A percentile compares a stretch with the other conserved stretches of the same genome.
These are phyloP conservation scores for Caranx ignobilis DNA, from an alignment of 2,113 vertebrate genomes.

Conservation along the genomic window DNA sequence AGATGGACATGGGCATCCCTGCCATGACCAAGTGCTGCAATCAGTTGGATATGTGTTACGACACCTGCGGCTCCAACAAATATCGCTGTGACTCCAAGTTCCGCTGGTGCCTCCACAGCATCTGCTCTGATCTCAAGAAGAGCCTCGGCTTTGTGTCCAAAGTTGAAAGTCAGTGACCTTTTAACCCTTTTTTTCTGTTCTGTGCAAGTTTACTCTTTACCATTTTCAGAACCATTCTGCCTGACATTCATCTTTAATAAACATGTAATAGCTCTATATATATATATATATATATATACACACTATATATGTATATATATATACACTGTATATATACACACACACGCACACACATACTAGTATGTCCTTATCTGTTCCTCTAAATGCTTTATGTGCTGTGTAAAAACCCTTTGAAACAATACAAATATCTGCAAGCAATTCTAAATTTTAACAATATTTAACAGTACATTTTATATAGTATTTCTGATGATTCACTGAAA, in stretches of 20 bases:
- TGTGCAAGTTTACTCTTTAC: no score
- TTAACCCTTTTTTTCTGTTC: neutral
- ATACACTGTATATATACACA: no score
- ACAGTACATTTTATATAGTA: no score
- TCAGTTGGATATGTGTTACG: conserved; percentile 95
- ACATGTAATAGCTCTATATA: no score
- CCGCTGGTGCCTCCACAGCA: conserved; percentile 97
- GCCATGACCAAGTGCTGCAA: conserved; percentile 99
- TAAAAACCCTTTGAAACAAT: neutral
- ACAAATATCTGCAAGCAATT: neutral
- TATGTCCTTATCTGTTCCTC: neutral
- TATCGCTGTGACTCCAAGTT: conserved; percentile 98
- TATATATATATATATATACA: no score
- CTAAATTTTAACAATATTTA: no score
- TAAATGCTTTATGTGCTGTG: neutral
- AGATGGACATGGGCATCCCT: conserved; percentile 96
- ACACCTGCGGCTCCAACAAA: conserved; percentile 98
- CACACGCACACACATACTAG: no score
- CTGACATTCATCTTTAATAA: no score
- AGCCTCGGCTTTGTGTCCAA: conserved; percentile 97
- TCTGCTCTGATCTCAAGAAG: conserved; percentile 97
- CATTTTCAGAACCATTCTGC: neutral
- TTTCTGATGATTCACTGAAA: no score
- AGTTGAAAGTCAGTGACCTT: conserved; percentile 88
- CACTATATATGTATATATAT: no score